Base-by-base conservation (phyloP, 2,888 invertebrate species). In the Coenonympha glycerion region DNA sequence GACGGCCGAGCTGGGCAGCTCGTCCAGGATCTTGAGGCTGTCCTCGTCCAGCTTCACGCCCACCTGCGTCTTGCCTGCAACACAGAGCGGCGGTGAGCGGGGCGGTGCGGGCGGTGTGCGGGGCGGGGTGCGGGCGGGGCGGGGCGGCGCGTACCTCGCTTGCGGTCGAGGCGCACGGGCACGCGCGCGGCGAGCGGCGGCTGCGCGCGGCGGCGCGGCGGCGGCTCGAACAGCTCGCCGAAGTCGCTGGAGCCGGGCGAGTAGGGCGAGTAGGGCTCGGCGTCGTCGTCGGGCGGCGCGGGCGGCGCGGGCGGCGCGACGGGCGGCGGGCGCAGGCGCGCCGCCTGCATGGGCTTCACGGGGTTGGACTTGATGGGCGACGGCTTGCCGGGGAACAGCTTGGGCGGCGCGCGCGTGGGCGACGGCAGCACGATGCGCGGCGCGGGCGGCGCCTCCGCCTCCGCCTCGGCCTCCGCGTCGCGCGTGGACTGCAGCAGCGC, bases 1-100 rank as follows among this genome's bases (percentile, higher is more conserved):
- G 49, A 96, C 96, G 31, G 97, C 96, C 42, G 96, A 96, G 83
- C 93, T 95, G 24, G 97, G 96, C 71, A 96, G 85, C 71, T 97
- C 96, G 75, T 96, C 97, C 64, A 95, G 88, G 16, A 95, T 92
- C 83, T 93, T 93, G 60, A 95, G 87, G 71, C 92, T 93, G 69
- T 93, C 93, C 63, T 94, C 94, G 68, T 95, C 95, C 64, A 94
- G 87, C 66, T 91, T 92, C 21, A 92, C 91, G 26, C 91, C 91
- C 61, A 92, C 90, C 65, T 91, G 91, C 65, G 92, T 90, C 71
- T 79, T 82, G 47, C 79, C 84, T 82, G 72, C 34, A 6, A 9
- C 11, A 41, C 6, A 15, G 2, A 15, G 4, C n/a, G 3, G 30
- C 13, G 30, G 9, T 4, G 5, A 1, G 3, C 6, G 30, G 11